phyloP scores from a whole-genome alignment of 2,113 vertebrate species.

The Cephalopterus ornatus region DNA sequence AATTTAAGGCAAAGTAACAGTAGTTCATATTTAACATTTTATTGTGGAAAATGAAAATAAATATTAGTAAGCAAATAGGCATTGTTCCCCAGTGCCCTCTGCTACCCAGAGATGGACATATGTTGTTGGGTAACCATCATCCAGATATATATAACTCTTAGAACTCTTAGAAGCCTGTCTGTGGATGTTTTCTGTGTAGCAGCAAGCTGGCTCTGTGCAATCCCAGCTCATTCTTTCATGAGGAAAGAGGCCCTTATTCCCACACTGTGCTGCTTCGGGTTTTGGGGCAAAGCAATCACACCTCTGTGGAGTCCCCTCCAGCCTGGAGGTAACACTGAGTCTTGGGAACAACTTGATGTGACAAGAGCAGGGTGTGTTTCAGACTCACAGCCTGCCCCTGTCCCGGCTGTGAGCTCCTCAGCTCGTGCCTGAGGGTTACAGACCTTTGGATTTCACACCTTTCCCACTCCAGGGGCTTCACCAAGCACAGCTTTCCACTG shows the following conservation, averaged over 20 bases:
- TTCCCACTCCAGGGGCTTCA: neutral
- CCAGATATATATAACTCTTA: neutral
- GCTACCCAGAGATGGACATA: neutral
- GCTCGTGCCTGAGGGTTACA: neutral
- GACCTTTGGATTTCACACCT: neutral
- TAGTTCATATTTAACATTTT: slow-evolving; percentile 28
- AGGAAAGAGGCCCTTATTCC: neutral
- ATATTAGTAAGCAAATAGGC: neutral
- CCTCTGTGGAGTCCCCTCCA: neutral
- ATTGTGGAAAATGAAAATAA: slow-evolving; percentile 37
- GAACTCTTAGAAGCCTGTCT: neutral
- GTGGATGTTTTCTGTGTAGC: neutral
- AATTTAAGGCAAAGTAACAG: neutral
- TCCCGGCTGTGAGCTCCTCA: neutral
- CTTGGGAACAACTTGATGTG: neutral
- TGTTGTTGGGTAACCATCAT: neutral
- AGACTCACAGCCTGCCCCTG: neutral
- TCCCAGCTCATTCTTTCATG: neutral
- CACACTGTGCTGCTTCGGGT: neutral
- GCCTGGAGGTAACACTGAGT: fast-evolving
- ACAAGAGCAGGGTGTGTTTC: fast-evolving
- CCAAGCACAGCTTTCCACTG: neutral
- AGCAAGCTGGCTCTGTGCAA: neutral
- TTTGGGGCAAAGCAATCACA: neutral
- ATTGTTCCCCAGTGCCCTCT: neutral